These are phyloP conservation scores for Criorhina ranunculi DNA, from an alignment of 2,888 invertebrate species.

Conservation along the genomic window DNA sequence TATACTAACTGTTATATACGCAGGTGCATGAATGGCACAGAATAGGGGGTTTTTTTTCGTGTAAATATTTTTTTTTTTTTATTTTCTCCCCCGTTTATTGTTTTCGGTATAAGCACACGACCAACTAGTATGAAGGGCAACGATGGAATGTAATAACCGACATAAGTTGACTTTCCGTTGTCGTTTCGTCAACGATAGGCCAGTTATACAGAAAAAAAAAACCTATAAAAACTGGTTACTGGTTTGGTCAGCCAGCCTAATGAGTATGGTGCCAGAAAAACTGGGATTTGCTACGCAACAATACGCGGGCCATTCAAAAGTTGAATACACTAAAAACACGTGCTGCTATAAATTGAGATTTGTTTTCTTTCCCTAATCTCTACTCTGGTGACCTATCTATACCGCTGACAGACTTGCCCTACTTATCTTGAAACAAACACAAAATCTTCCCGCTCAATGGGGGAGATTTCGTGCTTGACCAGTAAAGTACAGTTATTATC, in stretches of 20 bases:
- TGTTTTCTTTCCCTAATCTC: slow-evolving; percentile 25
- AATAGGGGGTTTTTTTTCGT: slow-evolving; percentile 48
- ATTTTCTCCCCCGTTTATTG: slow-evolving; percentile 6
- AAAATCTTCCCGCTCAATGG: slow-evolving; percentile 7
- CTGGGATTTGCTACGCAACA: slow-evolving; percentile 60
- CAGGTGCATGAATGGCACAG: slow-evolving; percentile 71
- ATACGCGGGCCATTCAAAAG: slow-evolving; percentile 48
- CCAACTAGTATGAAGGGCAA: slow-evolving; percentile 59
- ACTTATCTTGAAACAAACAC: slow-evolving; percentile 31
- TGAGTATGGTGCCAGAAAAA: slow-evolving; percentile 12
- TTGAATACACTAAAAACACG: not conserved
- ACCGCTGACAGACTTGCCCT: slow-evolving; percentile 26
- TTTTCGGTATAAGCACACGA: slow-evolving; percentile 33
- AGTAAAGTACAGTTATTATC: slow-evolving; percentile 8
- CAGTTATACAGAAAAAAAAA: not conserved
- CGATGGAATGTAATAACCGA: slow-evolving; percentile 52
- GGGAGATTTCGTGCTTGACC: not conserved
- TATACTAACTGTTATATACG: slow-evolving; percentile 70
- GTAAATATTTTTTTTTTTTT: slow-evolving; percentile 30
- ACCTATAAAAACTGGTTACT: slow-evolving; percentile 29
- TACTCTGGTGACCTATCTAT: not conserved
- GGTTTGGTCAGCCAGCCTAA: slow-evolving; percentile 16
- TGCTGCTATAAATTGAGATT: slow-evolving; percentile 23
- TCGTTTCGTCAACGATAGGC: slow-evolving; percentile 23
- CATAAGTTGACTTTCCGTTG: slow-evolving; percentile 33